Evolutionary conservation across 2,113 vertebrate genomes (phyloP).

Genomic region (Meleagris gallopavo): DNA sequence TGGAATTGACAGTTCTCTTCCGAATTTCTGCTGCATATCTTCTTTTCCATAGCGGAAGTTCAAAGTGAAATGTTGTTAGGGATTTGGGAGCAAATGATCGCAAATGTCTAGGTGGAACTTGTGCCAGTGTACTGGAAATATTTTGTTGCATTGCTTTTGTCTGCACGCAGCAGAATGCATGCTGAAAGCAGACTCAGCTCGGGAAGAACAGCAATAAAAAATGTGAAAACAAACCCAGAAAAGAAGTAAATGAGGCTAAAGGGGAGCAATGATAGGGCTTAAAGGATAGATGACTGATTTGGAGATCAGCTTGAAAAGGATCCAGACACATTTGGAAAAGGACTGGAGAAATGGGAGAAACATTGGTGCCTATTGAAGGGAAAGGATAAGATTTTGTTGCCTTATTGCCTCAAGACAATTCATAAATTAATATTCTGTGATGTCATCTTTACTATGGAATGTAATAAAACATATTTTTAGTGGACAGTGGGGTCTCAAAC

Average conservation of each 20-base stretch:
- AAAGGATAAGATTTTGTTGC: neutral
- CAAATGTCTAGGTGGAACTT: conserved; percentile 4
- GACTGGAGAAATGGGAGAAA: neutral
- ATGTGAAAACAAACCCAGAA: conserved; percentile 62
- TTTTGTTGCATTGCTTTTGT: conserved; percentile 50
- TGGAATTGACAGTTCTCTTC: conserved; percentile 6
- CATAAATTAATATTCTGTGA: neutral
- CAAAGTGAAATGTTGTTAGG: conserved; percentile 38
- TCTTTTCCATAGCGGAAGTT: conserved; percentile 34
- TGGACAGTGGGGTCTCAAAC: neutral
- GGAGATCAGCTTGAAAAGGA: neutral
- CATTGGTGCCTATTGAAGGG: neutral
- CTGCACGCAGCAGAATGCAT: conserved; percentile 1
- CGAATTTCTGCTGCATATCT: conserved; percentile 12
- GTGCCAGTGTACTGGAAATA: conserved; percentile 48
- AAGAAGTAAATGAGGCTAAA: conserved; percentile 46
- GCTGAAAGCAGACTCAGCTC: conserved; percentile 54
- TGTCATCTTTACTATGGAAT: conserved; percentile 2
- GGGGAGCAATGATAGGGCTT: conserved; percentile 33
- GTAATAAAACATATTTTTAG: neutral
- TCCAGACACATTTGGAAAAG: neutral
- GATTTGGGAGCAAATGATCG: conserved; percentile 51
- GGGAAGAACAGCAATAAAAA: conserved; percentile 61
- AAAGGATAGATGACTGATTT: conserved; percentile 52
- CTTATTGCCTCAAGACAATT: conserved; percentile 1